Evolutionary conservation across 1,140 invertebrate genomes (phyloP), one percentile per base, ranked within the genome.

Genomic region (Habropoda laboriosa): DNA sequence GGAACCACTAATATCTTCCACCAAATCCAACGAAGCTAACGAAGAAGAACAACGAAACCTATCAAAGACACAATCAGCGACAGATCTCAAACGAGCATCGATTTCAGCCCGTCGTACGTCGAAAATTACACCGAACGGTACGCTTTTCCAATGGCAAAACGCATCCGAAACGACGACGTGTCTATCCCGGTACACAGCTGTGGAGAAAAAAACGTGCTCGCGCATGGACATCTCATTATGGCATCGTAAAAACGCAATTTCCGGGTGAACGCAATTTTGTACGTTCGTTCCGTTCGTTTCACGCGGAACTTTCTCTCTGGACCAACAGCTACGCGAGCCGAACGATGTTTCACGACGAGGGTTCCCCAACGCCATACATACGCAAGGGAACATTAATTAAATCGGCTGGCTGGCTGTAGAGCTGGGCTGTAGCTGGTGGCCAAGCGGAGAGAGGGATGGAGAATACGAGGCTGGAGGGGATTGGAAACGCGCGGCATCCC

Each of bases 381-480:
- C 64, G 80, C 66, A 68, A n/a, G 42, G 73, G 75, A 85, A 82
- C 79, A 85, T 85, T 88, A 88, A 88, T 88, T 88, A 88, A 88
- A 88, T 88, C 84, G 83, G 72, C 70, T 72, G 73, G 64, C 58
- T 38, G 57, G 32, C 51, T 51, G 49, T n/a, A n/a, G n/a, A n/a
- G 58, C 61, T 63, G 60, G n/a, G 60, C 35, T 47, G 24, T 16
- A 47, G 63, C 61, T 84, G 53, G 55, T 80, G 82, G 67, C 79
- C 68, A 40, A 64, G 76, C 49, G 63, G 10, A 18, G 63, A 68
- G 10, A 18, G 63, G 27, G 45, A 32, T 18, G 79, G 18, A 24
- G 12, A 27, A 40, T 32, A 40, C 27, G 32, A 30, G n/a, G 21
- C 18, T 16, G 32, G 78, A 71, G 57, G 42, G 58, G 61, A 35